Evolutionary conservation across 2,797 vertebrate species (phyloP), one percentile per base, ranked within the genome.

Genomic region (Leuciscus waleckii): DNA sequence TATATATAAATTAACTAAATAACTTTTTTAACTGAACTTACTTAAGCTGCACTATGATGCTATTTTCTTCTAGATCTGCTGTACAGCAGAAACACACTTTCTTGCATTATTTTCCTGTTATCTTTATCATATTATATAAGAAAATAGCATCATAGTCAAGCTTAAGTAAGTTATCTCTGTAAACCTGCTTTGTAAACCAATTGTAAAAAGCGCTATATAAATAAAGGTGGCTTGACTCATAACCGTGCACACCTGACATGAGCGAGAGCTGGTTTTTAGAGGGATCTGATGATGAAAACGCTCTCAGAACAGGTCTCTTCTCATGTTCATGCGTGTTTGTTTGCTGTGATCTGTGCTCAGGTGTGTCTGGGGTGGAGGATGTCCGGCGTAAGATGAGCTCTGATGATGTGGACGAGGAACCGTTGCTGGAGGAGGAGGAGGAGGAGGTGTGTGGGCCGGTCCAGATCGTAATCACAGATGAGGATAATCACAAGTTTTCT

Each of bases 401-500:
- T 2, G 76, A 84, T 2, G 80, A 86, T 26, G 7, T 19, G 2
- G 88, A 85, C 23, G 86, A 86, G 14, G 77, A 58, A 14, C 58
- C 17, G 26, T 41, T 88, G 73, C 76, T 86, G 54, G 77, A 87
- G 16, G 85, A 88, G 65, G 86, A 43, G 41, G 29, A 29, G 29
- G 35, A 35, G 35, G 81, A 83, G 74, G 41, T 85, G 61, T 89
- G 91, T 11, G 79, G 91, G 46, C 97, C 98, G 81, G 94, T 99
- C 84, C 98, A 99, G 93, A 96, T 99, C 26, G 97, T 99, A 79
- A 90, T 98, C 90, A 96, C 98, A 81, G 95, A 97, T 19, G 96
- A 98, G 92, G 97, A 98, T 51, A 95, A 97, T 85, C 97, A 98
- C 93, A 96, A 96, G 91, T 99, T 99, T 86, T 96, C 97, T 90